Evolutionary conservation across 2,888 invertebrate genomes (phyloP), one percentile per base, ranked within the genome.

Genomic region (Teleogryllus oceanicus): DNA sequence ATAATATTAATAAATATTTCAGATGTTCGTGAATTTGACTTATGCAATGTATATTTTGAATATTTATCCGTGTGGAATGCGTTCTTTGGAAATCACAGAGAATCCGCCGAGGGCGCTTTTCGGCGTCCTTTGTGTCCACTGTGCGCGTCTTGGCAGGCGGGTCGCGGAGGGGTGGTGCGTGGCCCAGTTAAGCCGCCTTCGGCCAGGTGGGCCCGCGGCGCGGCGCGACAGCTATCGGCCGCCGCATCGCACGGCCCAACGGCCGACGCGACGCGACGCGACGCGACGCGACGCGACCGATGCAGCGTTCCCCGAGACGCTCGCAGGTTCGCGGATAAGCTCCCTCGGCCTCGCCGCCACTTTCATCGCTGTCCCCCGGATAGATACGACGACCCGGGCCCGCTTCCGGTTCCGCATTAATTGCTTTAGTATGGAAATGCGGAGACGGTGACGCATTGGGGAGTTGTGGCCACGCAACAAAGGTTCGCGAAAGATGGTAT

Each of bases 191-290:
- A 62, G 62, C n/a, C 62, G 13, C 62, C n/a, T n/a, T n/a, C n/a
- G 13, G 16, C n/a, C 62, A 37, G 37, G 37, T 37, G 37, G 37
- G 37, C 37, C 37, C 37, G 37, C 24, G 12, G 62, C 62, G 62
- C 62, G 62, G 13, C 62, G 62, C 62, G 62, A 62, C 62, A 62
- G 62, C 62, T 62, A 62, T 62, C 62, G n/a, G n/a, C n/a, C 62
- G 62, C n/a, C n/a, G 8, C 37, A 37, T 37, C 37, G 37, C 37
- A 8, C 37, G 13, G 62, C 62, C 62, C 62, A 62, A 62, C 62
- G 62, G 62, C n/a, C n/a, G 37, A 5, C 8, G 8, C 37, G 37
- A 5, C 37, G 37, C 37, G 37, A 1, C 37, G 37, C 37, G 37
- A 5, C 37, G 8, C 37, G 37, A 5, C 37, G 37, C 37, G 37